Conservation (phyloP, 2,797 vertebrate genomes). For the Gadopsis marmoratus region DNA sequence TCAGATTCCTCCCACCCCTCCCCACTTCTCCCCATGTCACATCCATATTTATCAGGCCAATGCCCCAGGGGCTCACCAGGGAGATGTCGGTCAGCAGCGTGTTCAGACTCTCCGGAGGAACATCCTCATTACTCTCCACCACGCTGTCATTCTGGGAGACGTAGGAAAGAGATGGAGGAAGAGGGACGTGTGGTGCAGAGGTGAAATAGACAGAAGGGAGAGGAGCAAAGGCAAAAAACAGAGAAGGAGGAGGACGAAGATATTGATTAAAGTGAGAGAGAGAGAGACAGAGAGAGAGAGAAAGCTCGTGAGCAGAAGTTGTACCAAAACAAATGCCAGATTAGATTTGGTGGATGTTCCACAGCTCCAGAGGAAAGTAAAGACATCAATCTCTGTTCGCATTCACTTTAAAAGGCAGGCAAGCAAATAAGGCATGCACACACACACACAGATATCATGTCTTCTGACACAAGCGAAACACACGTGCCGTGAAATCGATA, state of each 20-base stretch:
- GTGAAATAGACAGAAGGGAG: conserved; percentile 8
- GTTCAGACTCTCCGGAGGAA: conserved; percentile 84
- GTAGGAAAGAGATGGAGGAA: conserved; percentile 19
- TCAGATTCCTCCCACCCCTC: conserved; percentile 18
- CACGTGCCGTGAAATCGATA: conserved; percentile 60
- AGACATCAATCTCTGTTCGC: conserved; percentile 26
- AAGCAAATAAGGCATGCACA: conserved; percentile 22
- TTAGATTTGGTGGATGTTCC: conserved; percentile 53
- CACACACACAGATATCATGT: conserved; percentile 26
- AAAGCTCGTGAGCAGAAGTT: conserved; percentile 52
- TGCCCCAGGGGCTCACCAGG: conserved; percentile 73
- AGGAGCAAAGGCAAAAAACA: conserved; percentile 15
- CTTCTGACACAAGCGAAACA: conserved; percentile 41
- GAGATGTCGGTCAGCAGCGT: conserved; percentile 92
- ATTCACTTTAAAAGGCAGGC: conserved; percentile 9
- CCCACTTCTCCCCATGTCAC: conserved; percentile 15
- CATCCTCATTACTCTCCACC: conserved; percentile 85
- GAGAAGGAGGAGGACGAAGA: not conserved
- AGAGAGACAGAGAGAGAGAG: not conserved
- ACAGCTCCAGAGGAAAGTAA: conserved; percentile 37
- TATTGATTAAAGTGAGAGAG: conserved; percentile 24
- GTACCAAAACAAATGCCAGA: conserved; percentile 58
- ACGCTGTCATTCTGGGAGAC: conserved; percentile 89
- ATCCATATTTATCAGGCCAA: conserved; percentile 44
- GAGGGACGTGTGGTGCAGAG: not conserved